Evolutionary conservation across 2,888 invertebrate genomes (phyloP).

Genomic region (Eremobia ochroleuca): DNA sequence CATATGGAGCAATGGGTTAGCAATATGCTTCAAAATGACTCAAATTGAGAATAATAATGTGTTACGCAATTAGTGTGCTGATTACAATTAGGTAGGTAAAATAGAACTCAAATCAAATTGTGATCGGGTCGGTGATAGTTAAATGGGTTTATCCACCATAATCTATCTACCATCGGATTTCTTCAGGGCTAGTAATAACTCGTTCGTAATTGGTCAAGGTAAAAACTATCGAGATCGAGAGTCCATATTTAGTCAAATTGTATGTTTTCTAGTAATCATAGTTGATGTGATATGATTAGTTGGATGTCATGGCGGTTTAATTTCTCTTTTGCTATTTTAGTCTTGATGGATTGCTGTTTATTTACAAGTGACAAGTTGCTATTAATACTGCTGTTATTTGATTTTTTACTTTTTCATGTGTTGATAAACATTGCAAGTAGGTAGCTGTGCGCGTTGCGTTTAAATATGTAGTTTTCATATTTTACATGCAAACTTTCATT

Average conservation of each 20-base stretch:
- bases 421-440: neutral
- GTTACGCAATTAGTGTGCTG: neutral
- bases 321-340: constrained; percentile 60
- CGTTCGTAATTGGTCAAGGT: constrained; percentile 50
- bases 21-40: no score
- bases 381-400: neutral
- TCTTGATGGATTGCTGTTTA: neutral
- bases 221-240: constrained; percentile 31
- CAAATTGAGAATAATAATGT: no score
- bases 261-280: constrained; percentile 60
- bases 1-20: no score
- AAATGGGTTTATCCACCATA: no score
- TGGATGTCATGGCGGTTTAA: constrained; percentile 38
- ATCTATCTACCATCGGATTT: constrained; percentile 35
- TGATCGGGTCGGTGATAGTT: no score
- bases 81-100: neutral
- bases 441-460: neutral
- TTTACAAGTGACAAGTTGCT: neutral
- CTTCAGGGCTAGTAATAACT: constrained; percentile 32
- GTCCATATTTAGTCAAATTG: constrained; percentile 57
- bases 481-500: neutral
- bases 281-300: constrained; percentile 55
- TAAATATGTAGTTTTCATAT: neutral
- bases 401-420: neutral
- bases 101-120: constrained; percentile 33